phyloP scores from a whole-genome alignment of 2,888 invertebrate genomes.

The Acleris holmiana region DNA sequence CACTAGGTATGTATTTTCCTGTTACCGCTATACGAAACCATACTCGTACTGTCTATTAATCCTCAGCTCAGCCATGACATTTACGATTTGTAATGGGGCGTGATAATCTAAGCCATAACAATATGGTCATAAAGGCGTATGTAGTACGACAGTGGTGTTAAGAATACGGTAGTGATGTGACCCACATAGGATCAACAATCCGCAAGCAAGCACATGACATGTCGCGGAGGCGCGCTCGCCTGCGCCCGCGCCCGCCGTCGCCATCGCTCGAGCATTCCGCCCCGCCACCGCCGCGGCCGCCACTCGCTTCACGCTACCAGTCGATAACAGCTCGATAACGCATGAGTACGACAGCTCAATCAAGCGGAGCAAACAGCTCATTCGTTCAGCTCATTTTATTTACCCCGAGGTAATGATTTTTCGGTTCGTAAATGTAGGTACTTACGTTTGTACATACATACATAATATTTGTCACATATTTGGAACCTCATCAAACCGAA shows the following conservation, averaged over 20 bases:
- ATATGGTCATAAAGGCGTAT: constrained; percentile 19
- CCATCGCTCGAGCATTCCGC: not conserved
- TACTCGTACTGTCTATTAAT: constrained; percentile 22
- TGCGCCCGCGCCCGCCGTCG: not conserved
- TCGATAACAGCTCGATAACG: too few species aligned
- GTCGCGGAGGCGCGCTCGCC: constrained; percentile 22
- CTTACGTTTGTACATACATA: too few species aligned
- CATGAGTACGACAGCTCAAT: not conserved
- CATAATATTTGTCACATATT: too few species aligned
- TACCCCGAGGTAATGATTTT: too few species aligned
- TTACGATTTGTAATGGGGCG: constrained; percentile 31
- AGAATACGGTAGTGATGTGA: constrained; percentile 37
- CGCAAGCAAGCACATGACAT: constrained; percentile 39
- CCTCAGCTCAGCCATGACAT: constrained; percentile 41
- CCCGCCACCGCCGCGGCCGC: not conserved
- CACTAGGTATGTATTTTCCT: constrained; percentile 12
- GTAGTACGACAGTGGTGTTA: constrained; percentile 11
- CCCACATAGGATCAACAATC: constrained; percentile 45
- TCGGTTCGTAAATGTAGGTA: too few species aligned
- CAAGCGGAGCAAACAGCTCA: not conserved
- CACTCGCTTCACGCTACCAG: too few species aligned
- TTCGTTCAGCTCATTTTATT: too few species aligned
- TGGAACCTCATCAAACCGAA: too few species aligned
- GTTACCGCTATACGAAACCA: constrained; percentile 13
- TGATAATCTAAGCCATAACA: constrained; percentile 29